A percentile compares a stretch with the other conserved stretches of the same genome.
Evolutionary conservation across 2,113 vertebrate genomes (phyloP).

Genomic region (Mandrillus leucophaeus): DNA sequence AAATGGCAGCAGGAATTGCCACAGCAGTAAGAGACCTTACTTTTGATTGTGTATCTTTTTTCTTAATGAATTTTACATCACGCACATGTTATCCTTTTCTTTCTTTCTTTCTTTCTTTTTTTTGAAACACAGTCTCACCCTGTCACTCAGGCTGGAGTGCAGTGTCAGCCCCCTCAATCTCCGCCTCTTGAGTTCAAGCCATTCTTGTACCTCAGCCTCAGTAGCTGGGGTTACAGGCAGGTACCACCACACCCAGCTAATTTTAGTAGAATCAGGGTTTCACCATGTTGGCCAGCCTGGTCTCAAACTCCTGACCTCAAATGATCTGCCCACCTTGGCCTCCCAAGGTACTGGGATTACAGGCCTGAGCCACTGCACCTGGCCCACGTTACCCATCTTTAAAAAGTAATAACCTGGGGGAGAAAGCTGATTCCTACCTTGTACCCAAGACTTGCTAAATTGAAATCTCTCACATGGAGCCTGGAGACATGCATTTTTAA

Average conservation of each 20-base stretch:
- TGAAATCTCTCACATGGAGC: neutral
- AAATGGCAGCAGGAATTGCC: neutral
- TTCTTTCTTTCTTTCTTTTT: neutral
- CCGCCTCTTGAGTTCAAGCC: neutral
- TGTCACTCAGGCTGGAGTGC: neutral
- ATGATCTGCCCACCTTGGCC: neutral
- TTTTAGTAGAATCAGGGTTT: neutral
- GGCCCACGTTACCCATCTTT: neutral
- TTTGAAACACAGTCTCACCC: neutral
- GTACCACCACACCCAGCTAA: neutral
- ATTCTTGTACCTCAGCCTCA: neutral
- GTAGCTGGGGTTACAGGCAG: neutral
- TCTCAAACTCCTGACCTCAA: neutral
- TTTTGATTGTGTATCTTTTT: neutral
- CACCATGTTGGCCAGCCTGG: neutral
- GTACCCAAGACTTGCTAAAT: neutral
- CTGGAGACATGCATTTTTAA: neutral
- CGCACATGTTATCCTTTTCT: neutral
- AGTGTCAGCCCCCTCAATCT: neutral
- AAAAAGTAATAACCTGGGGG: neutral
- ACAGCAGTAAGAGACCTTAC: neutral
- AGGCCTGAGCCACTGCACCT: neutral
- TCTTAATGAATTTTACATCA: neutral
- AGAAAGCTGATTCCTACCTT: neutral
- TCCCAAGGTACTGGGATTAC: neutral